Base-by-base conservation (phyloP, 2,797 vertebrate species). In the Hemitrygon akajei region DNA sequence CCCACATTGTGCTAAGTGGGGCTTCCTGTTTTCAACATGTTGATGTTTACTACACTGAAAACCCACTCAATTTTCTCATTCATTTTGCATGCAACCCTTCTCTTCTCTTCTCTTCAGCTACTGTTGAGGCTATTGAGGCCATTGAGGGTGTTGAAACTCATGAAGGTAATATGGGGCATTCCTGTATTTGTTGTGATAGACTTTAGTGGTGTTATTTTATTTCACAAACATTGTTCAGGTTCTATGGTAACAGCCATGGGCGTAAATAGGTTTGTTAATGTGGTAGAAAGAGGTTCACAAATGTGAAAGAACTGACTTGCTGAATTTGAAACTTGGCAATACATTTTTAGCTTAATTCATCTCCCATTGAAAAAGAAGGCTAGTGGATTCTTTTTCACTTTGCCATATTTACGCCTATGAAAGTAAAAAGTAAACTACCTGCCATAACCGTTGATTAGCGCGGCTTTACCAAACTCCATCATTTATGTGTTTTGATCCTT, bases 101-200 rank as follows among this genome's bases (percentile, higher is more conserved):
- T 93, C 79, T 94, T 82, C 47, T 93, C 79, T 94, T 58, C 94
- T 95, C 96, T 95, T 95, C 97, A 97, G 97, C 97, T 96, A 98
- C 97, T 96, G 97, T 97, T 94, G 97, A 98, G 96, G 97, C 97
- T 96, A 98, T 98, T 95, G 97, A 98, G 97, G 97, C 97, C 96
- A 96, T 97, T 96, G 97, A 98, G 96, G 94, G 96, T 30, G 96
- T 95, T 96, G 96, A 97, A 95, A 97, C 97, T 94, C 93, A 95
- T 96, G 97, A 98, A 97, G 97, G 97, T 98, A 97, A 98, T 95
- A 94, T 94, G 93, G 34, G 69, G 91, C 71, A 58, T 93, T 92
- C 73, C 91, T 93, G 69, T 93, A 73, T 93, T 93, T 93, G 91
- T 76, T 93, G 91, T 93, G 91, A 75, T 93, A 75, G 71, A 56